Conservation (phyloP, 2,797 vertebrate species). For the Phataginus tricuspis region DNA sequence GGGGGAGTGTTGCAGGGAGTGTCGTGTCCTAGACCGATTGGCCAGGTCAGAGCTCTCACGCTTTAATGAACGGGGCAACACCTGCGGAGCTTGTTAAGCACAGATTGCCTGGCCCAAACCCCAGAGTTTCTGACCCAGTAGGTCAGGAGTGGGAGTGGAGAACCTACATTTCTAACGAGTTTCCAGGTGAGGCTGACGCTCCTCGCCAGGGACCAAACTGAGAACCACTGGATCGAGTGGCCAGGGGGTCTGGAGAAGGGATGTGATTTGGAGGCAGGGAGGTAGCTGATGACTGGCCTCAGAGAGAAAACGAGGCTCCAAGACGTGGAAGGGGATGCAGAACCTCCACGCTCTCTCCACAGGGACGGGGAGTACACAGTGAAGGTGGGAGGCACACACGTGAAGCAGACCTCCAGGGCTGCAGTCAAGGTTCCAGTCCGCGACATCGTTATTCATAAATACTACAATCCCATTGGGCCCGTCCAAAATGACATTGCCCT, state of each 20-base stretch:
- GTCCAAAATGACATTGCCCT: constrained; percentile 67
- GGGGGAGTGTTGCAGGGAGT: background rate
- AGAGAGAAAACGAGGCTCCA: background rate
- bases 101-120: background rate
- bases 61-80: background rate
- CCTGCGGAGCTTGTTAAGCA: background rate
- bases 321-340: background rate
- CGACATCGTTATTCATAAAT: constrained; percentile 53
- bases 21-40: background rate
- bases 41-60: background rate
- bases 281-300: background rate
- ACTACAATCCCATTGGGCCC: fast-evolving
- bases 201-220: background rate
- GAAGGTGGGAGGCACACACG: background rate
- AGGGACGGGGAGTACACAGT: constrained; percentile 14
- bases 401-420: fast-evolving
- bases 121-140: background rate
- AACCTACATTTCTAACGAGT: background rate
- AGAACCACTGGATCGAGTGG: background rate
- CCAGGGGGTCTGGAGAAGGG: background rate
- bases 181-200: background rate
- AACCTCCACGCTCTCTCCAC: background rate
- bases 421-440: background rate
- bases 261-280: background rate
- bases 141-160: background rate